phyloP scores from a whole-genome alignment of 1,140 invertebrate genomes.

The Bombus cullumanus region DNA sequence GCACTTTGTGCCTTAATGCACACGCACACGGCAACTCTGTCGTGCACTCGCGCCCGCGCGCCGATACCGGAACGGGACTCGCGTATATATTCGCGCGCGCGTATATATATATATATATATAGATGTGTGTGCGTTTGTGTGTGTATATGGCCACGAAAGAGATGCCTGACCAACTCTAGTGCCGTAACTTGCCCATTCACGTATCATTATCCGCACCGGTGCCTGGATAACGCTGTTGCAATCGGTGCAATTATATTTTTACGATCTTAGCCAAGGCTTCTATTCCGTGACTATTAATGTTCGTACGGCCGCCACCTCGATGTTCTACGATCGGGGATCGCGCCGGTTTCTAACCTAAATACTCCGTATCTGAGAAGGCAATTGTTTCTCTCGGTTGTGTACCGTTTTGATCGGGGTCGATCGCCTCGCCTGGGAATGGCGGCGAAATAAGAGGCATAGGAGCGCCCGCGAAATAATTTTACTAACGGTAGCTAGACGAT shows the following conservation, averaged over 20 bases:
- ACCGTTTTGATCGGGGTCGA: constrained; percentile 40
- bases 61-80: not conserved
- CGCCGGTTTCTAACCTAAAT: constrained; percentile 64
- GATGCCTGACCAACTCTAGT: constrained; percentile 66
- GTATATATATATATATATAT: too few relatives aligned
- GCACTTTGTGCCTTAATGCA: constrained; percentile 59
- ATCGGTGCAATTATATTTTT: constrained; percentile 82
- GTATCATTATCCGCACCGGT: constrained; percentile 78
- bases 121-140: too few relatives aligned
- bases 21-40: not conserved
- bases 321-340: constrained; percentile 28
- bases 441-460: constrained; percentile 34
- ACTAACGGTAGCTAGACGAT: constrained; percentile 3
- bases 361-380: constrained; percentile 27
- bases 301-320: constrained; percentile 56
- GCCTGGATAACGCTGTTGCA: constrained; percentile 80
- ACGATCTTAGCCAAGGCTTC: constrained; percentile 80
- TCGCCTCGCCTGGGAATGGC: not conserved
- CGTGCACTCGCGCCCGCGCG: not conserved
- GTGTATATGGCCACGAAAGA: constrained; percentile 39
- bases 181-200: constrained; percentile 75
- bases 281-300: constrained; percentile 79
- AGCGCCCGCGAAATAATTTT: constrained; percentile 16
- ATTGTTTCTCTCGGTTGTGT: constrained; percentile 35
- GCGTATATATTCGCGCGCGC: too few relatives aligned